phyloP scores from a whole-genome alignment of 2,797 vertebrate species.

The Catamblyrhynchus diadema region DNA sequence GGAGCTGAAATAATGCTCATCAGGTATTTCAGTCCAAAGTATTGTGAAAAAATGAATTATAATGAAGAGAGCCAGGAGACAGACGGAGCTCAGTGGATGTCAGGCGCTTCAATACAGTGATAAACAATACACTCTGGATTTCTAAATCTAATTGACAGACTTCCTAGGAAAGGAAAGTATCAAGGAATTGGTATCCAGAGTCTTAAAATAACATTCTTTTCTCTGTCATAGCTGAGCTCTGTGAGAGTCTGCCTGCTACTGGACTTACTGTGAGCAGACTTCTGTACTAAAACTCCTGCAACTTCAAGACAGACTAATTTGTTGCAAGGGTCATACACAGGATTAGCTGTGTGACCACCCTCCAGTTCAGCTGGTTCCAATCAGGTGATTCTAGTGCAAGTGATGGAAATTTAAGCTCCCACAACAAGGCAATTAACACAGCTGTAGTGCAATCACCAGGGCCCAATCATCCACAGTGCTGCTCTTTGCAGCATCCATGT shows the following conservation, averaged over 20 bases:
- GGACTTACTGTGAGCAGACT: not conserved
- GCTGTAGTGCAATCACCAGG: not conserved
- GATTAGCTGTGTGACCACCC: not conserved
- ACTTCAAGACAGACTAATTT: not conserved
- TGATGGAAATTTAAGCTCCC: not conserved
- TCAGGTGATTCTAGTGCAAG: not conserved
- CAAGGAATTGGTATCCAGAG: not conserved
- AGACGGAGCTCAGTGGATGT: not conserved
- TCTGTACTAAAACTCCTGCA: not conserved
- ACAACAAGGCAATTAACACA: not conserved
- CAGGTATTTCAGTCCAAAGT: slow-evolving; percentile 6
- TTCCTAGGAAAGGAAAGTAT: slow-evolving; percentile 33
- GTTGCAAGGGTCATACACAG: not conserved
- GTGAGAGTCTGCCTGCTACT: not conserved
- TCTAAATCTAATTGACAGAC: slow-evolving; percentile 51
- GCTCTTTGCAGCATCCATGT: not conserved
- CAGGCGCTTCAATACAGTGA: not conserved
- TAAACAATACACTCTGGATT: slow-evolving; percentile 19
- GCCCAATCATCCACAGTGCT: not conserved
- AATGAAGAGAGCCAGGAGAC: not conserved
- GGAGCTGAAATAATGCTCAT: not conserved
- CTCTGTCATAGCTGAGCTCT: not conserved
- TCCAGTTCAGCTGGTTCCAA: not conserved
- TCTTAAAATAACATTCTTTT: not conserved
- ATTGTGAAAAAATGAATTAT: slow-evolving; percentile 3